Percentiles rank a stretch among this genome's conserved stretches.
These are phyloP conservation scores for Neosilurus mollespiculum DNA, from an alignment of 2,797 vertebrate species.

Conservation along the genomic window DNA sequence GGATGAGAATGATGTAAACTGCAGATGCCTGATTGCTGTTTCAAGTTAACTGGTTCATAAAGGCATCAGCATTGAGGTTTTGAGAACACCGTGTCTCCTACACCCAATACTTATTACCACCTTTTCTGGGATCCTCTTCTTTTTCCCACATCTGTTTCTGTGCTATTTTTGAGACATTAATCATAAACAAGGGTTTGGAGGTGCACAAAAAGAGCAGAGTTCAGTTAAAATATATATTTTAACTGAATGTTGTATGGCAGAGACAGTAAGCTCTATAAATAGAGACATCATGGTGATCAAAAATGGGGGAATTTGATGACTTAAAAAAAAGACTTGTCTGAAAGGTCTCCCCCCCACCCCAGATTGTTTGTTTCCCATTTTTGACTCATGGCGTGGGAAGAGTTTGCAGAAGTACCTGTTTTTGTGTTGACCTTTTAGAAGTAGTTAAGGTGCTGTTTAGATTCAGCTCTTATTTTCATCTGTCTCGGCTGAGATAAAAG, in stretches of 20 bases:
- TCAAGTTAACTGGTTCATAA: slow-evolving; percentile 29
- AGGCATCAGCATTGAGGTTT: slow-evolving; percentile 5
- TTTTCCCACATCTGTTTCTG: slow-evolving; percentile 48
- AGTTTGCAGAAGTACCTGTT: slow-evolving; percentile 8
- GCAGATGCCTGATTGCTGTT: not conserved
- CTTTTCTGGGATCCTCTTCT: slow-evolving; percentile 28
- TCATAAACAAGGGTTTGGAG: slow-evolving; percentile 52
- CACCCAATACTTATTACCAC: slow-evolving; percentile 22
- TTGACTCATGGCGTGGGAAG: not conserved
- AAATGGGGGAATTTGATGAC: slow-evolving; percentile 44
- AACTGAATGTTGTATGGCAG: slow-evolving; percentile 48
- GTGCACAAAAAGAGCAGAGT: slow-evolving; percentile 39
- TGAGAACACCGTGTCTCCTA: slow-evolving; percentile 40
- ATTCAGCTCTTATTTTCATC: not conserved
- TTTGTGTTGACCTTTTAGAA: slow-evolving; percentile 14
- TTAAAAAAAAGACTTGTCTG: slow-evolving; percentile 50
- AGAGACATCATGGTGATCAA: slow-evolving; percentile 42
- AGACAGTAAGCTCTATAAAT: slow-evolving; percentile 30
- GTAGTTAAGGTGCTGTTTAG: not conserved
- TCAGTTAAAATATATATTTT: slow-evolving; percentile 53
- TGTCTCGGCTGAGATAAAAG: not conserved
- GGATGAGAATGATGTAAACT: not conserved
- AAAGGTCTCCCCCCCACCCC: not conserved
- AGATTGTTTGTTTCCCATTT: not conserved
- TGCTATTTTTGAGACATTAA: slow-evolving; percentile 35